Evolutionary conservation across 2,888 invertebrate species (phyloP), one percentile per base, ranked within the genome.

Genomic region (Operophtera brumata): DNA sequence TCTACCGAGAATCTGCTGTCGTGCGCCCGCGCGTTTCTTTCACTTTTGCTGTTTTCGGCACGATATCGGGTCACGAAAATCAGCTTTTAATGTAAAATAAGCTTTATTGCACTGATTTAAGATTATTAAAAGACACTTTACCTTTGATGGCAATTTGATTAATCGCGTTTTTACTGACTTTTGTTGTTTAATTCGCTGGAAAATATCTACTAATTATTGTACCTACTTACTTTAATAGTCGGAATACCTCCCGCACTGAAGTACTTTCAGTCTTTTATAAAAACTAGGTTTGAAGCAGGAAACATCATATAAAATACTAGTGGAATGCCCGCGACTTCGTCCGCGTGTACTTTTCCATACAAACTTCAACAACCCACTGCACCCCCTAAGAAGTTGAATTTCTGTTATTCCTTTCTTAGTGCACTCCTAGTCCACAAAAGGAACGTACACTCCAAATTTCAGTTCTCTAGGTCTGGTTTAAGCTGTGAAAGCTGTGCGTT

Each of bases 11-110:
- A 61, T 65, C 57, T 50, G 54, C 49, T 51, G 52, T 61, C 64
- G 62, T 67, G 65, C 57, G 67, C 71, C 75, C 75, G 66, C 66
- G 71, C 80, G 76, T 62, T 59, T 88, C 88, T 87, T 87, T 88
- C 88, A 85, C 88, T 84, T 80, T 70, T 64, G 71, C 67, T 62
- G 64, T 69, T 71, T 72, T 70, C 70, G 67, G 66, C 62, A 61
- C 62, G 67, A 62, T 62, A 55, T 28, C 45, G 13, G 47, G 4
- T 34, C 43, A 50, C 55, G 50, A 11, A 14, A 42, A 28, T 25
- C 12, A 0, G 36, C 26, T 35, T 42, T 14, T 10, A 14, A 26
- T 8, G 20, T 14, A 37, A 47, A 43, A 2, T 47, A 10, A 10
- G 34, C 34, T 12, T 34, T 13, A 47, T 14, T 12, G 12, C 28